phyloP scores from a whole-genome alignment of 2,888 invertebrate species.

The Cryptus armator region DNA sequence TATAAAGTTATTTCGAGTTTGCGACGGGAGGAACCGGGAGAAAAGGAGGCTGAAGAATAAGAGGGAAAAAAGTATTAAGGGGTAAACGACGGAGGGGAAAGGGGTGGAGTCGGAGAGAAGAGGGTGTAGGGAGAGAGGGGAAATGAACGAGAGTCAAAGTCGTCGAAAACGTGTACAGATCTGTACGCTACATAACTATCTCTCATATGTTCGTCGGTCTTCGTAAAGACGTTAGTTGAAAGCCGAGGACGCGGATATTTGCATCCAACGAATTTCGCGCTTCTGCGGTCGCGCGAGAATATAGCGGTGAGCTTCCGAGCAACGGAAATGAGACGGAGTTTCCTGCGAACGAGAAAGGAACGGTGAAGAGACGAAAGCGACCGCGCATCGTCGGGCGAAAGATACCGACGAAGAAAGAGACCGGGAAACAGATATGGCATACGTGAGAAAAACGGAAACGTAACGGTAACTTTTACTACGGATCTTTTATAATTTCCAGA shows the following conservation, averaged over 20 bases:
- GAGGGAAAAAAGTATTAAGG: constrained; percentile 29
- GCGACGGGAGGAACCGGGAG: constrained; percentile 49
- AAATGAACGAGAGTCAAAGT: background rate
- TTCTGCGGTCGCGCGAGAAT: constrained; percentile 3
- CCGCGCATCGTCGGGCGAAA: constrained; percentile 2
- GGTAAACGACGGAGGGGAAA: background rate
- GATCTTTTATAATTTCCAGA: background rate
- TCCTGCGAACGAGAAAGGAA: constrained; percentile 58
- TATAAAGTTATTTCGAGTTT: constrained; percentile 69
- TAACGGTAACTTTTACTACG: background rate
- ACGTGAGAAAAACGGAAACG: constrained; percentile 10
- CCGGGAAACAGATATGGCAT: background rate
- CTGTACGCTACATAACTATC: constrained; percentile 17
- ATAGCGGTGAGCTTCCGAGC: constrained; percentile 20
- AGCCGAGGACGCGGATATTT: constrained; percentile 53
- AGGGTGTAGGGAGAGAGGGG: background rate
- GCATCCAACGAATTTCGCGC: constrained; percentile 59
- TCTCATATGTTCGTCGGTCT: background rate
- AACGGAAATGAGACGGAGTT: constrained; percentile 59
- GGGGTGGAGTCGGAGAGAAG: background rate
- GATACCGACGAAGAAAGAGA: constrained; percentile 31
- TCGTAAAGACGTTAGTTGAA: background rate
- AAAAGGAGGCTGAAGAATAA: constrained; percentile 36
- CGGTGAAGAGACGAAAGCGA: constrained; percentile 61
- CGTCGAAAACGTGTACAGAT: constrained; percentile 23